Percentiles rank a stretch among this genome's conserved stretches.
These are phyloP conservation scores for Phrixothrix hirtus DNA, from an alignment of 2,888 invertebrate genomes.

Conservation along the genomic window DNA sequence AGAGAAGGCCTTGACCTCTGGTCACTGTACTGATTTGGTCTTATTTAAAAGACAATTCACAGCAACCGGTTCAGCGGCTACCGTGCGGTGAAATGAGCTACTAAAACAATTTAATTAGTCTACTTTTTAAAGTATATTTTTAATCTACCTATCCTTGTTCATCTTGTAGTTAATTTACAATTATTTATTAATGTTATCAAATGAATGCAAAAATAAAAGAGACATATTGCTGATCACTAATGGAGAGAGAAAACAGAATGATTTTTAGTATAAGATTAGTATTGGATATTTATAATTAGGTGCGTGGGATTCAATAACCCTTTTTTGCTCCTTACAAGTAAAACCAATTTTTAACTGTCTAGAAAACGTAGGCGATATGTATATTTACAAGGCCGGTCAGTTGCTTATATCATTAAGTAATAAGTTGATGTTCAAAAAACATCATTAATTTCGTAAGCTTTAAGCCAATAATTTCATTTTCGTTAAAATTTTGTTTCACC, in stretches of 20 bases:
- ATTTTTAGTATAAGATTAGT: not conserved
- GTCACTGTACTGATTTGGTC: constrained; percentile 22
- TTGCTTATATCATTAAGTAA: constrained; percentile 6
- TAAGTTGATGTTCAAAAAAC: too few species aligned
- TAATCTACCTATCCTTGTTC: not conserved
- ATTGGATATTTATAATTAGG: not conserved
- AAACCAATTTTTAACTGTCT: not conserved
- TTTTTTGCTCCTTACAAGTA: not conserved
- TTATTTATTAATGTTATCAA: too few species aligned
- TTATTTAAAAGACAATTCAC: constrained; percentile 28
- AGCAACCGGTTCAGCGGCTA: constrained; percentile 26
- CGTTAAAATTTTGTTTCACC: too few species aligned
- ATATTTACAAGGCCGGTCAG: constrained; percentile 1
- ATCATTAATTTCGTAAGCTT: too few species aligned
- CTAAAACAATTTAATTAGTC: not conserved
- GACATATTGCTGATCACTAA: too few species aligned
- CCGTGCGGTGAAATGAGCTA: constrained; percentile 3
- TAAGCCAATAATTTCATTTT: too few species aligned
- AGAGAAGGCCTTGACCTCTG: constrained; percentile 25
- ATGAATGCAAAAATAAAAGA: too few species aligned
- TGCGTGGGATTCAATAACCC: too few species aligned
- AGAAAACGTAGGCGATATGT: constrained; percentile 5
- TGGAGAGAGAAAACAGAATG: too few species aligned
- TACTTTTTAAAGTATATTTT: not conserved
- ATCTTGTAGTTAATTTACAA: too few species aligned